phyloP scores from a whole-genome alignment of 2,888 invertebrate genomes.

The Clivina fossor region DNA sequence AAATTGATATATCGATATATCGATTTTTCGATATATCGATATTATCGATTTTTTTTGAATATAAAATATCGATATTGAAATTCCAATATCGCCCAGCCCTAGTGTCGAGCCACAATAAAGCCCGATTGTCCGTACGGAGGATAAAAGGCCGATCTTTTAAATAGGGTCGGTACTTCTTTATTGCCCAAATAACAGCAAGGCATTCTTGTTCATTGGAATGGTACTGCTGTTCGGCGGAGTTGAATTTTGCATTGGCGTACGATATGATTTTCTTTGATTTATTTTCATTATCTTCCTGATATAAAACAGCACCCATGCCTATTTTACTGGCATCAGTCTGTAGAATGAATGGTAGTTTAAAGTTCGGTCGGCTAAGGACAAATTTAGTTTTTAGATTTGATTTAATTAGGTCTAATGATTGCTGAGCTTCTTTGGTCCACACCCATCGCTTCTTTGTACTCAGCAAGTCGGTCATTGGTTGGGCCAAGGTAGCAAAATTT shows the following conservation, averaged over 20 bases:
- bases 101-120: conserved; percentile 17
- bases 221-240: conserved; percentile 22
- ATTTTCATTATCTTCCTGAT: conserved; percentile 28
- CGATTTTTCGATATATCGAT: no score
- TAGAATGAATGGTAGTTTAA: conserved; percentile 32
- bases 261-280: conserved; percentile 30
- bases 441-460: background rate
- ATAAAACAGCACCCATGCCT: conserved; percentile 41
- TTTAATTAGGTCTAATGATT: conserved; percentile 18
- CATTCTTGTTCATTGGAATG: conserved; percentile 36
- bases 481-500: background rate
- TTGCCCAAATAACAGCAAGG: no score
- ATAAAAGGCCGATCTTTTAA: conserved; percentile 19
- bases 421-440: background rate
- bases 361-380: conserved; percentile 36
- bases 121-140: conserved; percentile 16
- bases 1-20: no score
- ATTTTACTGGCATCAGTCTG: conserved; percentile 35
- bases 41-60: no score
- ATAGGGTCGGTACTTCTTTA: conserved; percentile 1
- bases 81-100: no score
- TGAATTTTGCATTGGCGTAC: conserved; percentile 39
- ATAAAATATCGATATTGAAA: no score
- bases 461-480: background rate
- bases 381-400: conserved; percentile 26